Conservation (phyloP, 1,140 invertebrate species). For the Lepidostoma basale region DNA sequence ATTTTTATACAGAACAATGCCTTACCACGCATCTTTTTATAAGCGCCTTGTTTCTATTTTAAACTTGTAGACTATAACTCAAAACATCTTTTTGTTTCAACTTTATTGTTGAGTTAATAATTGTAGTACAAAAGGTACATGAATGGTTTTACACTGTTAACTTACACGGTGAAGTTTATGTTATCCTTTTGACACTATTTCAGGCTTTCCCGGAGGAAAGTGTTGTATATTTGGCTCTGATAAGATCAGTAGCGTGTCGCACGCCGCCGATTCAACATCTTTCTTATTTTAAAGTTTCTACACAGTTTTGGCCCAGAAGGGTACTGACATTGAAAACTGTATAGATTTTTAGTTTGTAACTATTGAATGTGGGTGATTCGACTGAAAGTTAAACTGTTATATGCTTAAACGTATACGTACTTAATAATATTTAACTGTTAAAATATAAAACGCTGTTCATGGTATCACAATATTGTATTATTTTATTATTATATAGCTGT, state of each 20-base stretch:
- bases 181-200: not conserved
- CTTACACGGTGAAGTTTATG: too few relatives aligned
- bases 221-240: not conserved
- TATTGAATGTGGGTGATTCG: too few relatives aligned
- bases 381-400: too few relatives aligned
- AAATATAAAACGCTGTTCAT: too few relatives aligned
- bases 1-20: not conserved
- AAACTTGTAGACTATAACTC: not conserved
- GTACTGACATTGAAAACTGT: too few relatives aligned
- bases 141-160: not conserved
- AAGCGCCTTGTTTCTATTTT: not conserved
- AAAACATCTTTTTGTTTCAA: not conserved
- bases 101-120: too few relatives aligned
- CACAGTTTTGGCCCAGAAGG: too few relatives aligned
- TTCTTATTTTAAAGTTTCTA: slow-evolving; percentile 19
- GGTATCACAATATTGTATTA: too few relatives aligned
- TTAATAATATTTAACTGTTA: too few relatives aligned
- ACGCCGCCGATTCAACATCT: slow-evolving; percentile 10
- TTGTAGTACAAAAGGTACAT: not conserved
- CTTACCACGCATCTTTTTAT: not conserved
- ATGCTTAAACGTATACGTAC: too few relatives aligned
- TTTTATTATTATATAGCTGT: too few relatives aligned
- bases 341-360: too few relatives aligned
- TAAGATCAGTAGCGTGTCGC: slow-evolving; percentile 6
- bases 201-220: not conserved